These are phyloP conservation scores for Pelobates fuscus DNA, from an alignment of 2,113 vertebrate genomes.

Conservation along the genomic window DNA sequence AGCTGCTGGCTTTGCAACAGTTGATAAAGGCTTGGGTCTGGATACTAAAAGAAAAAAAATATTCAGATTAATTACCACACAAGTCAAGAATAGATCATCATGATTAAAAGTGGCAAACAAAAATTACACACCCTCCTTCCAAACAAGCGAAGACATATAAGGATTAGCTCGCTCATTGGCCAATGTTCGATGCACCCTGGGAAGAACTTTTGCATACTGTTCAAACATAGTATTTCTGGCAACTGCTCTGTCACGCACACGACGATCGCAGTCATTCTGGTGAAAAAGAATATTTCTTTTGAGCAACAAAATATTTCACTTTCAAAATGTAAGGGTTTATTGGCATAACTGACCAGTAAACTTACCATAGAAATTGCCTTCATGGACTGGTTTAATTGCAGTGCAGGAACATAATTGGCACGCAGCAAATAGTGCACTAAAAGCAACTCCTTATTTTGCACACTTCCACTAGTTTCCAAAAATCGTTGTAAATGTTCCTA, in stretches of 20 bases:
- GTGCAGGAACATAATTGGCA: conserved; percentile 86
- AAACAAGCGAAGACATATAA: conserved; percentile 72
- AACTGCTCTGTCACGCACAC: conserved; percentile 79
- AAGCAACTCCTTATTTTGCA: conserved; percentile 84
- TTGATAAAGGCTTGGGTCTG: conserved; percentile 86
- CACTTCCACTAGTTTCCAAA: conserved; percentile 75
- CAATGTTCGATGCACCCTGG: conserved; percentile 85
- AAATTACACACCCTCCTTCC: conserved; percentile 76
- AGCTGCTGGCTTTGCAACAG: conserved; percentile 75
- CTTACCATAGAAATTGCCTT: conserved; percentile 78
- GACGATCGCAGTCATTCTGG: conserved; percentile 84
- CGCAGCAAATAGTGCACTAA: conserved; percentile 88
- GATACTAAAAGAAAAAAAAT: conserved; percentile 68
- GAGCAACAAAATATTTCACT: neutral
- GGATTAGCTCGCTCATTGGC: conserved; percentile 84
- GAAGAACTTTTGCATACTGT: conserved; percentile 85
- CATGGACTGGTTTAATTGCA: conserved; percentile 85
- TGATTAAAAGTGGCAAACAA: neutral
- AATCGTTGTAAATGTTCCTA: conserved; percentile 88
- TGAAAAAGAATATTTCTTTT: neutral
- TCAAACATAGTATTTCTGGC: conserved; percentile 87
- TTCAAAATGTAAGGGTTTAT: neutral
- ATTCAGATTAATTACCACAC: neutral
- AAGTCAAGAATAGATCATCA: neutral
- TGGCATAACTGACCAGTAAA: neutral